Base-by-base conservation (phyloP, 2,113 vertebrate genomes). In the Neodon shergylaensis region DNA sequence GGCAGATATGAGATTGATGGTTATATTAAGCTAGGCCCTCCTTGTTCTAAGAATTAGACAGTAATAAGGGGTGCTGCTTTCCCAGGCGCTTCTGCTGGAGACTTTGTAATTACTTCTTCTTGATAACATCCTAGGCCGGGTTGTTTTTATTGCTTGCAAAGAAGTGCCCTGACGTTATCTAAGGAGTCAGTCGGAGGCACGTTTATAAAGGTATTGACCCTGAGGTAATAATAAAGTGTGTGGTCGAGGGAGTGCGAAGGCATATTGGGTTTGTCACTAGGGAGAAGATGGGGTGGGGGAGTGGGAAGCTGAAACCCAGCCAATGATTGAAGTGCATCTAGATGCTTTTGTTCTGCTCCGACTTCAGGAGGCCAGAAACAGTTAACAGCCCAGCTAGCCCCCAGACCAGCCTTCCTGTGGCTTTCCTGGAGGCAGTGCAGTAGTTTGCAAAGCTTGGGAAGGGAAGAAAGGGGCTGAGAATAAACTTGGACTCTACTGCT, bases 71-170 rank as follows among this genome's bases (percentile, higher is more conserved):
- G 33, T 36, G 83, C 94, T 3, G 26, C 42, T 74, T 92, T 95
- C 90, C 61, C 74, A 58, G 94, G 92, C 70, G n/a, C 31, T 52
- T 93, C 36, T 10, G 87, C 58, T 74, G 26, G 26, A 90, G 88
- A 88, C 52, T 92, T 42, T 58, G 88, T 96, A 96, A 98, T 98
- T 97, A 97, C 97, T 97, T 95, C 77, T 70, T 96, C 85, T 90
- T 77, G 72, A 96, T 93, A 96, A 88, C 95, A 91, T 95, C 72
- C 66, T 7, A 39, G 90, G 58, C 91, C 21, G 19, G 95, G 85
- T 72, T 82, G 91, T 91, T 94, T 97, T 98, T 97, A 97, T 97
- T 98, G 96, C 95, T 95, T 96, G 84, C 47, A 93, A 95, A 96
- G 90, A 92, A 91, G 92, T 95, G 97, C 96, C 96, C 94, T 94